phyloP scores from a whole-genome alignment of 2,113 vertebrate species.

The Apteryx owenii region DNA sequence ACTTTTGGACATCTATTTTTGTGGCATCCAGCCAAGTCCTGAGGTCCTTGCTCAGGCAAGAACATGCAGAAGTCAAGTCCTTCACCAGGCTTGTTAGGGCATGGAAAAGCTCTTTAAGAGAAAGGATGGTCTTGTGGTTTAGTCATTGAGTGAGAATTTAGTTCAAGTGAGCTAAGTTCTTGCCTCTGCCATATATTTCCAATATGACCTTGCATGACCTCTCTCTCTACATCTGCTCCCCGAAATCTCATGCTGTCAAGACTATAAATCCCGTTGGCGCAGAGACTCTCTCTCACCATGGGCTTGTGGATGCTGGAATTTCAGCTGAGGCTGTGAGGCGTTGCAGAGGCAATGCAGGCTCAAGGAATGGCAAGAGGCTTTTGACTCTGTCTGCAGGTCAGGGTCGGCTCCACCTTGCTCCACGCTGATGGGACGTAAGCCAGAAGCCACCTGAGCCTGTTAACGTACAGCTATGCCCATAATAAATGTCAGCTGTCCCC shows the following conservation, averaged over 20 bases:
- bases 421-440: background rate
- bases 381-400: background rate
- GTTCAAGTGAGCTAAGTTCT: background rate
- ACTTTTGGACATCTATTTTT: slow-evolving; percentile 50
- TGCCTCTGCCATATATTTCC: slow-evolving; percentile 13
- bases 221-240: slow-evolving; percentile 26
- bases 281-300: background rate
- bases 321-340: rapidly evolving
- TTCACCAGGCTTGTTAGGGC: slow-evolving; percentile 39
- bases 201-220: background rate
- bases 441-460: background rate
- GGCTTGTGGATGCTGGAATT: slow-evolving; percentile 18
- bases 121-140: slow-evolving; percentile 13
- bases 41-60: slow-evolving; percentile 28
- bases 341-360: background rate
- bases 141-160: background rate
- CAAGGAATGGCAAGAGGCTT: background rate
- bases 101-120: background rate
- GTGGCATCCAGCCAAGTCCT: slow-evolving; percentile 12
- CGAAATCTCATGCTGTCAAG: background rate
- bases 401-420: background rate
- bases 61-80: slow-evolving; percentile 17
- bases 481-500: background rate
- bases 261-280: slow-evolving; percentile 14
- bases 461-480: background rate